These are phyloP conservation scores for Caradrina kadenii DNA, from an alignment of 2,888 invertebrate species.

Conservation along the genomic window DNA sequence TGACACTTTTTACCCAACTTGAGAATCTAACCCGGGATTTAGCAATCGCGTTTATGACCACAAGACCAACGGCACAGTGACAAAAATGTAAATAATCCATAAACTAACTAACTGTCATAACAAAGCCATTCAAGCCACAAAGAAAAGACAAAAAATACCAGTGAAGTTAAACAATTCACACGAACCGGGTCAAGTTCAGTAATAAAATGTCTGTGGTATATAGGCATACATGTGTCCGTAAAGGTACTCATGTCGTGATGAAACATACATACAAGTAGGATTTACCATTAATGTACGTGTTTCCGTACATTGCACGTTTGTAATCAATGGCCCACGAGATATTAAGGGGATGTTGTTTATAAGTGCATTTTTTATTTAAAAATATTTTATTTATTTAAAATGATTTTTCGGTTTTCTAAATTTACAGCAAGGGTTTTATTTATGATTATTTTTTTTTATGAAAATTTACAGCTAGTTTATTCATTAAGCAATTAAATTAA, in stretches of 20 bases:
- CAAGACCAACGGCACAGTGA: no score
- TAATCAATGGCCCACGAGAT: conserved; percentile 30
- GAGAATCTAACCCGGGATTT: no score
- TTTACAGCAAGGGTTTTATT: no score
- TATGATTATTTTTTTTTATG: no score
- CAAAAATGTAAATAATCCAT: not conserved
- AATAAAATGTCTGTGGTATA: conserved; percentile 34
- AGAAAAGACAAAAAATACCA: conserved; percentile 8
- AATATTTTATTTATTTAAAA: no score
- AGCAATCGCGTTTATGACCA: no score
- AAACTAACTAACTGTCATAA: conserved; percentile 5
- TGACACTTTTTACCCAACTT: no score
- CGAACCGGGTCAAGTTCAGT: conserved; percentile 52
- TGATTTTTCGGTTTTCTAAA: no score
- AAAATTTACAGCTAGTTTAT: no score
- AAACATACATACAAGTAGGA: conserved; percentile 45
- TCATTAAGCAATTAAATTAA: no score
- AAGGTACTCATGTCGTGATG: conserved; percentile 24
- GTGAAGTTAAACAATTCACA: conserved; percentile 16
- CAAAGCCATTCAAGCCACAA: not conserved
- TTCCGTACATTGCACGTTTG: conserved; percentile 47
- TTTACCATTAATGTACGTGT: conserved; percentile 33
- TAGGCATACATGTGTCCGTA: conserved; percentile 32
- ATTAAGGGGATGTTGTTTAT: conserved; percentile 37
- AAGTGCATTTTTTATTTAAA: no score